A percentile compares a stretch with the other conserved stretches of the same genome.
phyloP scores from a whole-genome alignment of 2,888 invertebrate genomes.

The Aspidapion aeneum region DNA sequence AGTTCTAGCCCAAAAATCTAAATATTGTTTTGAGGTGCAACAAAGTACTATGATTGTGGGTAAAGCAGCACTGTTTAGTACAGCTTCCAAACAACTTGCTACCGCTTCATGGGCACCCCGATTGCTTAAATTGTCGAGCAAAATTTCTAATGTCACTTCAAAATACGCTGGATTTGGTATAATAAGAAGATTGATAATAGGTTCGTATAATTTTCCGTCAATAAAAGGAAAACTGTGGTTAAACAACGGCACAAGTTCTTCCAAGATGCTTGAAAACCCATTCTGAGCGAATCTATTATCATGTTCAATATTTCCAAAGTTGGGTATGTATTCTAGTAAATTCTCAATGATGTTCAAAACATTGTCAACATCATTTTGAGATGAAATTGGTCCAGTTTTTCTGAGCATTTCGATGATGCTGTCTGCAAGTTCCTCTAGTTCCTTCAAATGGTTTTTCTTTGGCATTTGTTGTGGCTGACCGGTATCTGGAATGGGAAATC shows the following conservation, averaged over 20 bases:
- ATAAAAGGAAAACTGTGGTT: constrained; percentile 57
- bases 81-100: constrained; percentile 47
- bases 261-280: constrained; percentile 43
- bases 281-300: neutral
- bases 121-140: constrained; percentile 52
- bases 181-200: constrained; percentile 50
- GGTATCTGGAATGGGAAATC: constrained; percentile 44
- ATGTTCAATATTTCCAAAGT: constrained; percentile 64
- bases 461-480: constrained; percentile 2
- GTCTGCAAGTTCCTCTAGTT: constrained; percentile 22
- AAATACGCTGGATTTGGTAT: constrained; percentile 53
- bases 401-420: constrained; percentile 24
- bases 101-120: constrained; percentile 39
- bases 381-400: constrained; percentile 39
- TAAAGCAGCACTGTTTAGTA: constrained; percentile 57
- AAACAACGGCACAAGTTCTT: constrained; percentile 50
- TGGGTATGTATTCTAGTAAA: constrained; percentile 47
- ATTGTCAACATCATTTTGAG: constrained; percentile 40
- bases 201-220: constrained; percentile 45
- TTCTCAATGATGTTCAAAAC: constrained; percentile 40
- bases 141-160: constrained; percentile 49
- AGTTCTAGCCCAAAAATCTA: constrained; percentile 44
- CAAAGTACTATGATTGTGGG: constrained; percentile 48
- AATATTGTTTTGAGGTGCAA: constrained; percentile 16
- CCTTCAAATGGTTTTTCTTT: constrained; percentile 9